Base-by-base conservation (phyloP, 1,140 invertebrate species). In the Calliopsis andreniformis region DNA sequence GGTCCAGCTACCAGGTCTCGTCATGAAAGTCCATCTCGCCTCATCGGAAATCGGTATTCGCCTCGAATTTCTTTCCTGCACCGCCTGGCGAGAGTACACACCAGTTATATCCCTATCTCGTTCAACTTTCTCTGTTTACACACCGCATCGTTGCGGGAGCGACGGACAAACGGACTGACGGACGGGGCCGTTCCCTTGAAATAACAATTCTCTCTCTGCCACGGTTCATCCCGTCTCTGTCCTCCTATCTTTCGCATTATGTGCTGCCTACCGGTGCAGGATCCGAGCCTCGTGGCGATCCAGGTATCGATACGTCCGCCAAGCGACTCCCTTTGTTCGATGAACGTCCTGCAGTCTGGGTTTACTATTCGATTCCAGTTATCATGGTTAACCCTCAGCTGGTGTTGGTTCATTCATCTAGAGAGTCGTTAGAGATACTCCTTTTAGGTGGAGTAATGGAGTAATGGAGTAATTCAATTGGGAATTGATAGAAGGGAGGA, bases 81-180 rank as follows among this genome's bases (percentile, higher is more conserved):
- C 56, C 8, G 51, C 47, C 32, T 39, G 53, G 68, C 66, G 59
- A 39, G 59, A 39, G 39, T 55, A 66, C 72, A 80, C 67, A 72
- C 64, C 78, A 62, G 76, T 72, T 77, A 71, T 59, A 78, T 82
- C 81, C 78, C 73, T 79, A 86, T 85, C 78, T 75, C 71, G 78
- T 82, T 77, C 78, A 84, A 78, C 76, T 77, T 81, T 79, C 83
- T 80, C 79, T 88, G 87, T 89, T 89, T 88, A 88, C 85, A 77
- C 81, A 89, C 71, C 77, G 83, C 79, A 78, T 84, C 80, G 77
- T 79, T 79, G 61, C 78, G 77, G 81, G 80, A 86, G 75, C 56
- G 78, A 85, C 55, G 85, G 85, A 79, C 83, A 76, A 81, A 81
- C 81, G 78, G 64, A 79, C 75, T 69, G 78, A 79, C 81, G 79